These are phyloP conservation scores for Ophiothrix spiculata DNA, from an alignment of 35 echinoderm and acorn worm species.

Conservation along the genomic window DNA sequence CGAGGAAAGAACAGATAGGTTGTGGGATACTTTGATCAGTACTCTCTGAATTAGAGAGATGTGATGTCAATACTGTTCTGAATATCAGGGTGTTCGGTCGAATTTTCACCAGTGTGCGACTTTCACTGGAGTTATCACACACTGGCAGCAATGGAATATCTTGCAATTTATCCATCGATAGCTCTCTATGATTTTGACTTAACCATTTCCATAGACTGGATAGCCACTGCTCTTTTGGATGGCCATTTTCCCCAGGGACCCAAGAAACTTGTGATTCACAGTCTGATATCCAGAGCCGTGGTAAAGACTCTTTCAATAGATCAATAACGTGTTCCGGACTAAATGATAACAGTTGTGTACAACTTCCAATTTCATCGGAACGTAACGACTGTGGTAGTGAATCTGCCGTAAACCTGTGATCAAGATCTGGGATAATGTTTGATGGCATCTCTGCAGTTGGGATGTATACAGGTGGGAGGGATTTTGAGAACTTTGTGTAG, in stretches of 20 bases:
- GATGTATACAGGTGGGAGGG: neutral
- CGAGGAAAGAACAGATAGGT: constrained; percentile 5
- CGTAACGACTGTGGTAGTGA: neutral
- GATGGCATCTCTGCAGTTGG: neutral
- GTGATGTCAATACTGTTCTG: neutral
- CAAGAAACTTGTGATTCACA: neutral
- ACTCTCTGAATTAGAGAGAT: no score
- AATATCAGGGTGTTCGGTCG: neutral
- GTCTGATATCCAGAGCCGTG: neutral
- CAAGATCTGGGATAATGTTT: neutral
- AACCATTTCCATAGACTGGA: constrained; percentile 19
- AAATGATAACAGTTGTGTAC: neutral
- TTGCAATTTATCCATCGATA: neutral
- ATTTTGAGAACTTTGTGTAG: no score
- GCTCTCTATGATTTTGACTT: neutral
- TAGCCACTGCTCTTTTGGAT: constrained; percentile 1
- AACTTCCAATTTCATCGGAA: neutral
- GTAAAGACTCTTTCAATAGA: neutral
- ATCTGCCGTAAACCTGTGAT: constrained; percentile 1
- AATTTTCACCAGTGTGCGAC: neutral
- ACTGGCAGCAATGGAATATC: constrained; percentile 17
- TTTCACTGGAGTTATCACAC: neutral
- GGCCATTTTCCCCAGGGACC: neutral
- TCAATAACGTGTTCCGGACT: neutral
- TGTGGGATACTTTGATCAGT: neutral